These are phyloP conservation scores for Halcyon chelicuti DNA, from an alignment of 2,797 vertebrate genomes.

Conservation along the genomic window DNA sequence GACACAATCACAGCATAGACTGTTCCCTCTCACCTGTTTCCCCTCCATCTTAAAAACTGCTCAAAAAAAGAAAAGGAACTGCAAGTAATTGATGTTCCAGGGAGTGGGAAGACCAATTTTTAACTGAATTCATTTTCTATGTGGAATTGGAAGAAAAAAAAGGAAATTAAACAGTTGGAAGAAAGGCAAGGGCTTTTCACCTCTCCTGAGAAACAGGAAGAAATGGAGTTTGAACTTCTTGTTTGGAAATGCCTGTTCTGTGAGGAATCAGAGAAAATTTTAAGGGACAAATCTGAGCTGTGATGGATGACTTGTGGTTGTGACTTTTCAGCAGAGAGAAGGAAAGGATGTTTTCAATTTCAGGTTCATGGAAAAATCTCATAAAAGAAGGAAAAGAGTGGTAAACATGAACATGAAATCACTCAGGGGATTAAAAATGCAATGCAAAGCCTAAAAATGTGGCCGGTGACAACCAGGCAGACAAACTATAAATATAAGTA, in stretches of 20 bases:
- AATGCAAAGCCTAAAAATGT: slow-evolving; percentile 53
- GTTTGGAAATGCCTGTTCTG: neutral
- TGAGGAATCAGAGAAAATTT: neutral
- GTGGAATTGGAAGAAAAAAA: neutral
- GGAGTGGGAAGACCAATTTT: neutral
- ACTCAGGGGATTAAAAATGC: slow-evolving; percentile 33
- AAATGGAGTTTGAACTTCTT: slow-evolving; percentile 8
- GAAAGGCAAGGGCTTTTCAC: neutral
- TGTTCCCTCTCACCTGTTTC: neutral
- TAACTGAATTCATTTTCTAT: neutral
- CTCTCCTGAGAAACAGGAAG: neutral
- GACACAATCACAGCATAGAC: neutral
- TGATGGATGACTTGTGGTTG: slow-evolving; percentile 52
- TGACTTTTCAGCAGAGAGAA: slow-evolving; percentile 37
- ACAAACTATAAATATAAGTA: slow-evolving; percentile 48
- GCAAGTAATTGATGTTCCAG: neutral
- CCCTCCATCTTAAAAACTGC: neutral
- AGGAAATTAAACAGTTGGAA: neutral
- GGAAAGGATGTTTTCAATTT: slow-evolving; percentile 55
- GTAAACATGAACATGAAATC: slow-evolving; percentile 52
- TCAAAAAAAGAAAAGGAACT: neutral
- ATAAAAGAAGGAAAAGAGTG: slow-evolving; percentile 23
- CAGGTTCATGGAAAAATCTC: slow-evolving; percentile 53
- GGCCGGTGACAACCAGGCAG: slow-evolving; percentile 3
- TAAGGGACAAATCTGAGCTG: slow-evolving; percentile 10